Evolutionary conservation across 2,888 invertebrate species (phyloP).

Genomic region (Petrolisthes manimaculis): DNA sequence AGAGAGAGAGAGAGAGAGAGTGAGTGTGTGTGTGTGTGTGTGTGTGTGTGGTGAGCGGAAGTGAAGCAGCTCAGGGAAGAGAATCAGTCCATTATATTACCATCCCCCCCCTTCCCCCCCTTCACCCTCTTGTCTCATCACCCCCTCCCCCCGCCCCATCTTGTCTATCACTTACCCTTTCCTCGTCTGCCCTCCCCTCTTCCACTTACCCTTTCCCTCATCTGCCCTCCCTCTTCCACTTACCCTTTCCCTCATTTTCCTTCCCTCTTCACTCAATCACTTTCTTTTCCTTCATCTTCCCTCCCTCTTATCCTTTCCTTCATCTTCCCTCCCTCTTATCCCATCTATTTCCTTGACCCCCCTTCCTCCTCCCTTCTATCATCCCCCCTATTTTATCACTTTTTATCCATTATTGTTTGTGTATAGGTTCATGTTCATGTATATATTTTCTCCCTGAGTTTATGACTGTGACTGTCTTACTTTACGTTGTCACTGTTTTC

Average conservation of each 20-base stretch:
- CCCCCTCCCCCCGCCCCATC: neutral
- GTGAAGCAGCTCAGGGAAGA: neutral
- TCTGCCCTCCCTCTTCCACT: neutral
- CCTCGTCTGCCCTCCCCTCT: too few relatives aligned
- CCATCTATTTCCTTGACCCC: too few relatives aligned
- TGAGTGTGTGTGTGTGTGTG: neutral
- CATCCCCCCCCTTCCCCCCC: neutral
- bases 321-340: too few relatives aligned
- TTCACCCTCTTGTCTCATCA: neutral
- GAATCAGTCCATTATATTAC: neutral
- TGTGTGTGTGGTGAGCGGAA: neutral
- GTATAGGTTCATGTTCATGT: too few relatives aligned
- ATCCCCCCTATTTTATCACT: too few relatives aligned
- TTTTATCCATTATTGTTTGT: too few relatives aligned
- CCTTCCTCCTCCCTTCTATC: too few relatives aligned
- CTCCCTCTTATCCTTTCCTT: too few relatives aligned
- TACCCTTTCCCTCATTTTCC: neutral
- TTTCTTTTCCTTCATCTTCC: too few relatives aligned
- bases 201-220: neutral
- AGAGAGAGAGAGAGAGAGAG: neutral
- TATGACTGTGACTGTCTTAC: too few relatives aligned
- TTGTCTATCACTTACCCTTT: neutral
- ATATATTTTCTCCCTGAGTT: too few relatives aligned
- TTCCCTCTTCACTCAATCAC: neutral
- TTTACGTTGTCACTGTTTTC: too few relatives aligned